Evolutionary conservation across 2,113 vertebrate species (phyloP), one percentile per base, ranked within the genome.

Genomic region (Nothobranchius furzeri): DNA sequence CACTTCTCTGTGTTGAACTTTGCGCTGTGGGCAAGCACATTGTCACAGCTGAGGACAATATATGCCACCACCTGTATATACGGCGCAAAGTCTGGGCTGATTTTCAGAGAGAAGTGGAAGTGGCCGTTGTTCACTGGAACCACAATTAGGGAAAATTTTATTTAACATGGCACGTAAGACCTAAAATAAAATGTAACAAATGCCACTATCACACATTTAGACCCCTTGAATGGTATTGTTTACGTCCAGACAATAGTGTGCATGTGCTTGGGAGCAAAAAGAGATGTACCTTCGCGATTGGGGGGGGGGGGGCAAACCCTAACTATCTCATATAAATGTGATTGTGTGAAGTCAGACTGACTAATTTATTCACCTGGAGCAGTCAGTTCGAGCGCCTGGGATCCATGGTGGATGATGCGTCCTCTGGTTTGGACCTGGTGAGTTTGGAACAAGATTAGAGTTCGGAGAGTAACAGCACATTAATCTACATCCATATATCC

Each of bases 1-100:
- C 95, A 96, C 36, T 93, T 88, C 17, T 95, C 76, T 0, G 85
- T 85, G 9, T 14, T 4, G 70, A 96, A 92, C 12, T 63, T 82
- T n/a, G 72, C 81, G 13, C 82, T 94, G 57, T 94, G 81, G 7
- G 94, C 94, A 10, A 96, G 76, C 50, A 97, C 78, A 4, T 87
- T 92, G 42, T 92, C 85, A n/a, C 49, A 85, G 43, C 92, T 91
- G 61, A 96, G 93, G 11, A 96, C n/a, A 0, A 87, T 85, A 25
- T 95, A 97, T 1, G 90, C 71, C 12, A 97, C 55, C 20, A 96
- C 1, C 20, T 86, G 78, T 30, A 92, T 17, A 0, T n/a, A 47
- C 20, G 95, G 92, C 8, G 85, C 77, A 63, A 95, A 63, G 0
- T 92, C 91, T 55, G 92, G 37, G 0, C 47, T 68, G 67, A 93